A percentile compares a stretch with the other conserved stretches of the same genome.
Conservation (phyloP, 1,140 invertebrate species). For the Ceratina australensis region DNA sequence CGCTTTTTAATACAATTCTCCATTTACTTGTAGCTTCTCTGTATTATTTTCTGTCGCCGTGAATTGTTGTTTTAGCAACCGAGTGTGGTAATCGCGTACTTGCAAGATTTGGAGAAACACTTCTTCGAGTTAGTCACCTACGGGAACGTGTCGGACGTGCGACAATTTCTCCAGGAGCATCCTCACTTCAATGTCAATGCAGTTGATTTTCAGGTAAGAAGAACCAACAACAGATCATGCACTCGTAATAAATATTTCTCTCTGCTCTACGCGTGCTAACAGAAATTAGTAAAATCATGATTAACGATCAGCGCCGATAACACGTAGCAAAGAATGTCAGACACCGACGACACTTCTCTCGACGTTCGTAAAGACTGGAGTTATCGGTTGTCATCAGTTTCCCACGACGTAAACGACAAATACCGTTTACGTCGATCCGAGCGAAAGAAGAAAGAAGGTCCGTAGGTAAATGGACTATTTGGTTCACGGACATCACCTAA, state of each 20-base stretch:
- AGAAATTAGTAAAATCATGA: too few relatives aligned
- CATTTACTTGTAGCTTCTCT: background rate
- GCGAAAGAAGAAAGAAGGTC: constrained; percentile 1
- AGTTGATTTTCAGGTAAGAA: constrained; percentile 78
- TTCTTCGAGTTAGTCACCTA: constrained; percentile 78
- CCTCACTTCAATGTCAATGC: constrained; percentile 79
- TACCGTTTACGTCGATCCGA: constrained; percentile 27
- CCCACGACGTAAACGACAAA: constrained; percentile 36
- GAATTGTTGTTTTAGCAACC: constrained; percentile 43
- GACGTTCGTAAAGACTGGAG: constrained; percentile 49
- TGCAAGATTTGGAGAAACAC: constrained; percentile 76
- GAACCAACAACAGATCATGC: too few relatives aligned
- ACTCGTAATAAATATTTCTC: background rate
- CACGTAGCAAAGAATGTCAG: too few relatives aligned
- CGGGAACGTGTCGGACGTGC: constrained; percentile 71
- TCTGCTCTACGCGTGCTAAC: too few relatives aligned
- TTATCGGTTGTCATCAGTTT: constrained; percentile 48
- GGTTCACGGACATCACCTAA: too few relatives aligned
- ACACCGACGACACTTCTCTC: too few relatives aligned
- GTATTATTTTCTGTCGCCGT: background rate
- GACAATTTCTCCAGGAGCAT: constrained; percentile 72
- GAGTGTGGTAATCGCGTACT: constrained; percentile 74
- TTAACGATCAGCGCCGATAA: too few relatives aligned
- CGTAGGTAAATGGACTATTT: constrained; percentile 29
- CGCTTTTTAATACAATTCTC: background rate